Conservation (phyloP, 35 echinoderm and acorn worm species). For the Eucidaris tribuloides region DNA sequence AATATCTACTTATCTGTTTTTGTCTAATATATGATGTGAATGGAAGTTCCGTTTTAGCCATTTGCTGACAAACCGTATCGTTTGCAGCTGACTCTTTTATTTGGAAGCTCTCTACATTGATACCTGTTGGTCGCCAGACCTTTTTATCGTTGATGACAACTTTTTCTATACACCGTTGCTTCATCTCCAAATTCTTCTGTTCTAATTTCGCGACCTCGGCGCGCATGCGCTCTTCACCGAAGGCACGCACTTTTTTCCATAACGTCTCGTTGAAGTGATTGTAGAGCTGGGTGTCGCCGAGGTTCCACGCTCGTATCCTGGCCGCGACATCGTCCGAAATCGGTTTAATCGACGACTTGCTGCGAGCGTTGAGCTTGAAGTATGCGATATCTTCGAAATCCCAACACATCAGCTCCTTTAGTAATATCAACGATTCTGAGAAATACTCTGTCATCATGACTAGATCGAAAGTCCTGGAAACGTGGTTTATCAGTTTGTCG, state of each 20-base stretch:
- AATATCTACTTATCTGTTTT: not conserved
- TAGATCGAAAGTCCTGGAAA: slow-evolving; percentile 4
- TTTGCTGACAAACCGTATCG: not conserved
- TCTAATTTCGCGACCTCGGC: slow-evolving; percentile 35
- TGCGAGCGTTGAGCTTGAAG: slow-evolving; percentile 44
- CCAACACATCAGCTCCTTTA: slow-evolving; percentile 59
- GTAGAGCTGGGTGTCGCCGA: slow-evolving; percentile 59
- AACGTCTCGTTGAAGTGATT: slow-evolving; percentile 65
- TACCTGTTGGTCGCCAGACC: slow-evolving; percentile 56
- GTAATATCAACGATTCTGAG: slow-evolving; percentile 42
- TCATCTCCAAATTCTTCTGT: slow-evolving; percentile 18
- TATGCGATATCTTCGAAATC: slow-evolving; percentile 35
- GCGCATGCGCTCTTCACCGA: slow-evolving; percentile 60
- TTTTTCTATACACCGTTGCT: slow-evolving; percentile 31
- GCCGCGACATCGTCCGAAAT: not conserved
- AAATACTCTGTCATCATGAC: slow-evolving; percentile 57
- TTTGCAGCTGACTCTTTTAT: slow-evolving; percentile 12
- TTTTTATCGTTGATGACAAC: slow-evolving; percentile 13
- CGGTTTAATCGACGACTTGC: slow-evolving; percentile 5
- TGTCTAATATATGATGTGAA: slow-evolving; percentile 4
- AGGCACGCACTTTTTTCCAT: slow-evolving; percentile 65
- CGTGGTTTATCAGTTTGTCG: not conserved
- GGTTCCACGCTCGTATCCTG: slow-evolving; percentile 55
- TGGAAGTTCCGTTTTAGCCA: slow-evolving; percentile 26
- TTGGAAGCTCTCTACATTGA: slow-evolving; percentile 55